Conservation (phyloP, 2,888 invertebrate species). For the Oscheius sp. region DNA sequence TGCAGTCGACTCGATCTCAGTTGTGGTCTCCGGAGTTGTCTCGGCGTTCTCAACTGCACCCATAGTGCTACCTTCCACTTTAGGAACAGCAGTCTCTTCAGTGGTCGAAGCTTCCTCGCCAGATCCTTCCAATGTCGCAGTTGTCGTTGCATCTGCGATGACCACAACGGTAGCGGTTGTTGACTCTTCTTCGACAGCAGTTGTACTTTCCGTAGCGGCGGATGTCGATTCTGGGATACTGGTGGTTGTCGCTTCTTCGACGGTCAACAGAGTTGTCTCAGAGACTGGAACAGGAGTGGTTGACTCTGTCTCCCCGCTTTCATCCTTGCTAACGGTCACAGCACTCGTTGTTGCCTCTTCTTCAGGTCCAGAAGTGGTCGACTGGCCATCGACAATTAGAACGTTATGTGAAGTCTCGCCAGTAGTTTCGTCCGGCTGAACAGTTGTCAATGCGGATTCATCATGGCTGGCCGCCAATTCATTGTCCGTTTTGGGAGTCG, state of each 20-base stretch:
- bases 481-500: neutral
- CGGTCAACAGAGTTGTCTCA: neutral
- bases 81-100: conserved; percentile 10
- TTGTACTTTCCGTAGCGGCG: conserved; percentile 17
- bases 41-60: conserved; percentile 5
- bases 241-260: conserved; percentile 29
- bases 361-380: neutral
- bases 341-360: neutral
- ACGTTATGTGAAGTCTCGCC: neutral
- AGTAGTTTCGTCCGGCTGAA: conserved; percentile 14
- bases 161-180: conserved; percentile 20
- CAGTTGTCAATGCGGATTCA: neutral
- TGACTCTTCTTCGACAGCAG: conserved; percentile 16
- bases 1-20: neutral
- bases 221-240: conserved; percentile 28
- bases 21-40: neutral
- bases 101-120: neutral
- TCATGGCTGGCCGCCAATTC: conserved; percentile 22
- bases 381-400: neutral
- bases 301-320: neutral
- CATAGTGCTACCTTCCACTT: conserved; percentile 1
- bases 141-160: neutral
- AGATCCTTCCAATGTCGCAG: neutral
- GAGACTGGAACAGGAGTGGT: neutral
- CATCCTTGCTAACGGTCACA: neutral